Evolutionary conservation across 2,888 invertebrate species (phyloP), one percentile per base, ranked within the genome.

Genomic region (Drosophila anomalipes): DNA sequence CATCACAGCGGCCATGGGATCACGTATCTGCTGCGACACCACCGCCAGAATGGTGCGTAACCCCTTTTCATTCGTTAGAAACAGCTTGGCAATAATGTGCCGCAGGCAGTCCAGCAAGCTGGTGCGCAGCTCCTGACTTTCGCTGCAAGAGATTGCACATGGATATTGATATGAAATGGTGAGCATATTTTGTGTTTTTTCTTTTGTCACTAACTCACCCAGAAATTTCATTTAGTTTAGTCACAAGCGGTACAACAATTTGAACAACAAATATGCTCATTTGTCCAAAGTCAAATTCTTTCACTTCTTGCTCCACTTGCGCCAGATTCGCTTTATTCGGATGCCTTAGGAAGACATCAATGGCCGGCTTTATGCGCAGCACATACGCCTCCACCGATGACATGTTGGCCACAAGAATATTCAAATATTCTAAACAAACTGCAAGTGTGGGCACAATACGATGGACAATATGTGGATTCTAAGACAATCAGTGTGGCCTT

Each of bases 201-300:
- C 1, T 47, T 22, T 41, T 22, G 16, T 2, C 16, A 9, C 26
- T 1, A 0, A 64, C 76, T 74, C 86, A 93, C 93, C 86, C 84
- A 22, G 79, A 82, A 6, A 93, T 66, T 52, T 91, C 89, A n/a
- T 92, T 92, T n/a, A 93, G 66, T 70, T 93, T 93, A 2, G 91
- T 58, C 26, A 93, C 84, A 16, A 93, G 76, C 2, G 93, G 93
- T n/a, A 92, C 80, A 6, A 93, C 61, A 30, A 93, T 87, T 54
- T 93, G 92, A 19, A 86, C 75, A 70, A 93, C 92, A 59, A 92
- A 92, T 39, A 91, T 88, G 64, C 91, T 89, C 77, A 93, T 83
- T 68, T 92, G 89, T 2, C 83, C 80, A 74, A 90, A 87, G 44
- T 91, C 89, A 63, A 91, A 90, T 41, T 83, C 82, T 14, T 77